These are phyloP conservation scores for Plemyria rubiginata DNA, from an alignment of 2,888 invertebrate genomes.

Conservation along the genomic window DNA sequence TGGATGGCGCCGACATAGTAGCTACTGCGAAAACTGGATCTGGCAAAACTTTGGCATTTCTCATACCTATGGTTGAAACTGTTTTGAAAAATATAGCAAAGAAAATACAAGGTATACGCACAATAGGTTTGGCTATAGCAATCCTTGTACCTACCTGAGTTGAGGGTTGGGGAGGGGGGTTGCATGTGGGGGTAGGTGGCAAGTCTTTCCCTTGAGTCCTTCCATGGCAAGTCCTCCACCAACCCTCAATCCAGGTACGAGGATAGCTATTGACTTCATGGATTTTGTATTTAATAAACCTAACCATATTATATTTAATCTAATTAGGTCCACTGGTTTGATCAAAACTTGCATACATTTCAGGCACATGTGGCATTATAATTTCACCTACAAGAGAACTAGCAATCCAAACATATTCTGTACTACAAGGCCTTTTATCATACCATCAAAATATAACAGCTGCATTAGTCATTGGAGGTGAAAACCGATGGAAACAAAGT, in stretches of 20 bases:
- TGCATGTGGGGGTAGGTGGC: too few relatives aligned
- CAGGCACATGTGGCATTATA: constrained; percentile 94
- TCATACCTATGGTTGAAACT: constrained; percentile 96
- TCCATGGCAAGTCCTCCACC: too few relatives aligned
- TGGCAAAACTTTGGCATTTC: constrained; percentile 97
- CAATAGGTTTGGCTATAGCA: too few relatives aligned
- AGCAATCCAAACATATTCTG: constrained; percentile 97
- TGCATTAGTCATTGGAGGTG: constrained; percentile 97
- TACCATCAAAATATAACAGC: constrained; percentile 92
- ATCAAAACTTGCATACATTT: constrained; percentile 32
- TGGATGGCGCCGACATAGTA: constrained; percentile 96
- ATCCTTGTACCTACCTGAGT: too few relatives aligned
- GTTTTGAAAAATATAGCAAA: constrained; percentile 85
- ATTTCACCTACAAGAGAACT: constrained; percentile 98
- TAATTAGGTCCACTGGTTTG: too few relatives aligned
- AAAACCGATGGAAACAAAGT: constrained; percentile 93
- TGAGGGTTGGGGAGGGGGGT: too few relatives aligned
- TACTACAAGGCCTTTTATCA: constrained; percentile 93
- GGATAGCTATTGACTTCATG: too few relatives aligned
- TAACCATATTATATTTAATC: too few relatives aligned
- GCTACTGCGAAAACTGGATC: constrained; percentile 98
- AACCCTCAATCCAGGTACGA: too few relatives aligned
- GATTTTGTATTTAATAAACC: too few relatives aligned
- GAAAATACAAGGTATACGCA: constrained; percentile 46
- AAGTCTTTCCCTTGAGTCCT: too few relatives aligned